Base-by-base conservation (phyloP, 35 echinoderm and acorn worm species). In the Nesometra sesokonis region DNA sequence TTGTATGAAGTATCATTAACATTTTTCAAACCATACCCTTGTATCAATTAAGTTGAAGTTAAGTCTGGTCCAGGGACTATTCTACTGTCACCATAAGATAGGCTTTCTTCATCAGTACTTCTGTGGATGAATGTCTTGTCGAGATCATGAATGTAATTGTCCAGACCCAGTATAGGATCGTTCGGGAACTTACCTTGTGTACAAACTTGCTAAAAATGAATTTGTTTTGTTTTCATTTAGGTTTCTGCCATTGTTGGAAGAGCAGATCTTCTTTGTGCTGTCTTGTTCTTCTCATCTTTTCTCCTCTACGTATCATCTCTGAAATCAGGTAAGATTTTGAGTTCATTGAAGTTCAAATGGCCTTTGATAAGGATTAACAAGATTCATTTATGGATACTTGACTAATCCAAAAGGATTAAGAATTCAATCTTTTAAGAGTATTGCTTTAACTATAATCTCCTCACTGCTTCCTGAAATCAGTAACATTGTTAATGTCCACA, bases 171-270 rank as follows among this genome's bases (percentile, higher is more conserved):
- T n/a, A n/a, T n/a, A n/a, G n/a, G n/a, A n/a, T n/a, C n/a, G n/a
- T n/a, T n/a, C n/a, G n/a, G n/a, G n/a, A n/a, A n/a, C n/a, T n/a
- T n/a, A n/a, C n/a, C n/a, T n/a, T n/a, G n/a, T n/a, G n/a, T n/a
- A n/a, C n/a, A n/a, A n/a, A n/a, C n/a, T n/a, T n/a, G n/a, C n/a
- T n/a, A n/a, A n/a, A n/a, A n/a, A n/a, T n/a, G n/a, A n/a, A n/a
- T n/a, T 15, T 43, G 15, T 15, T 15, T 43, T 43, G 15, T 38
- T 86, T 35, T 76, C 79, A 31, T 86, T 3, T 35, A 99, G 96
- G 96, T 99, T 31, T 90, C 96, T 86, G 96, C 89, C 33, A 77
- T 94, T 81, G 96, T 99, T 47, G 96, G 96, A 15, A 89, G 96
- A 89, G 96, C 96, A 33, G 96, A 99, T 88, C 78, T 99, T 2